Evolutionary conservation across 2,888 invertebrate genomes (phyloP), one percentile per base, ranked within the genome.

Genomic region (Drosophila tanythrix): DNA sequence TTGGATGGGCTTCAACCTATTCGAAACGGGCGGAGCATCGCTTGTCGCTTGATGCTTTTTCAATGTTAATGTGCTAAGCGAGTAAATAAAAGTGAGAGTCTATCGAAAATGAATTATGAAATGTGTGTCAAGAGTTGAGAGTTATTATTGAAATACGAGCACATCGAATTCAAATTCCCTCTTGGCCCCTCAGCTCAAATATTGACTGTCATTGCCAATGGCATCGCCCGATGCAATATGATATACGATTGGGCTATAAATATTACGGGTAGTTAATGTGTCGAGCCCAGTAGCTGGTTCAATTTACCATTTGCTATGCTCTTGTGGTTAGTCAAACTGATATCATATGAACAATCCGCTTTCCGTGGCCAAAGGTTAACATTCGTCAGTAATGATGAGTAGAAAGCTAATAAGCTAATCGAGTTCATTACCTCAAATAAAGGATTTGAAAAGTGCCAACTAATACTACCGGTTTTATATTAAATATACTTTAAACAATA

Each of bases 21-120:
- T 81, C 60, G 56, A 76, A 62, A 63, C 59, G 61, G 77, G 59
- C 62, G 69, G 59, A 52, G 48, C 75, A 52, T 29, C 48, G 43
- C 74, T 63, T 88, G 52, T 29, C 48, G 43, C 74, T 63, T 88
- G 88, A 85, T 85, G 89, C 79, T 50, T 89, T 85, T 84, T 64
- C 85, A 88, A 85, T 85, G 84, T 75, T 85, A 89, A 85, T 84
- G 79, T 82, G 83, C 73, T 57, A 69, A 70, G 64, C 71, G 69
- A 70, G 61, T 51, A 55, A 64, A 50, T 31, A 77, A 84, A 89
- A 89, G 84, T 88, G 84, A 89, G 90, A 88, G 90, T 89, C 82
- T 71, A 71, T 73, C 29, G 74, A 88, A 84, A 82, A 77, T 85
- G 88, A 85, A 65, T 88, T 85, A 89, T 85, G 90, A 85, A 88